Base-by-base conservation (phyloP, 2,113 vertebrate genomes). In the Elachura formosa region DNA sequence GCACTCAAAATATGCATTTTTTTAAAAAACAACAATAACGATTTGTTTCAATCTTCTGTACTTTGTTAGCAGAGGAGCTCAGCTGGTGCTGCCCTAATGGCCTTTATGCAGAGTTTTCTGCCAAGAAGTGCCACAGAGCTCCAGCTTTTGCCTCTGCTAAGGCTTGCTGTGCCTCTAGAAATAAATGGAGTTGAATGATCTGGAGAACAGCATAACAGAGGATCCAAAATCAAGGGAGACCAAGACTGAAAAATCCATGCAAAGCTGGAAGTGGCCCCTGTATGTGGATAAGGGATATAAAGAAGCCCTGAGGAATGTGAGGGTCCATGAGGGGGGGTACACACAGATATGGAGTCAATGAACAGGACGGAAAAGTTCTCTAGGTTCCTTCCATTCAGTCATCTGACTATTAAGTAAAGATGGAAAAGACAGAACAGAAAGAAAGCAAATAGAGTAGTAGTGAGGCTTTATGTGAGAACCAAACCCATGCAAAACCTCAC, bases 41-140 rank as follows among this genome's bases (percentile, higher is more conserved):
- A 64, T 91, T 85, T 88, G 67, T 94, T 94, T 96, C 23, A 36
- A 80, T 93, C 83, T 89, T 82, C 93, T n/a, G n/a, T n/a, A n/a
- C n/a, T n/a, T n/a, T n/a, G n/a, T n/a, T n/a, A n/a, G n/a, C n/a
- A n/a, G n/a, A n/a, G n/a, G n/a, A n/a, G 75, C 83, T 83, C 75
- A 34, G 78, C 90, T 90, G 84, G 68, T 62, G 5, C 63, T 78
- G 62, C 73, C 90, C 80, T 94, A 51, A 77, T 48, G 68, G 88
- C 74, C 68, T 96, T 90, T 83, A 79, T 66, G 88, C 92, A 93
- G 62, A 31, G 6, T 49, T 78, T 90, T 76, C 76, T 96, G 84
- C 10, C 31, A 87, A 90, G 69, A 87, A 43, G 41, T 25, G 67
- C 45, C 81, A 89, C 34, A 68, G 45, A 43, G 72, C 18, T 83